Percentiles rank a stretch among this genome's conserved stretches.
Conservation (phyloP, 2,888 invertebrate genomes). For the Callyntrura sp. region DNA sequence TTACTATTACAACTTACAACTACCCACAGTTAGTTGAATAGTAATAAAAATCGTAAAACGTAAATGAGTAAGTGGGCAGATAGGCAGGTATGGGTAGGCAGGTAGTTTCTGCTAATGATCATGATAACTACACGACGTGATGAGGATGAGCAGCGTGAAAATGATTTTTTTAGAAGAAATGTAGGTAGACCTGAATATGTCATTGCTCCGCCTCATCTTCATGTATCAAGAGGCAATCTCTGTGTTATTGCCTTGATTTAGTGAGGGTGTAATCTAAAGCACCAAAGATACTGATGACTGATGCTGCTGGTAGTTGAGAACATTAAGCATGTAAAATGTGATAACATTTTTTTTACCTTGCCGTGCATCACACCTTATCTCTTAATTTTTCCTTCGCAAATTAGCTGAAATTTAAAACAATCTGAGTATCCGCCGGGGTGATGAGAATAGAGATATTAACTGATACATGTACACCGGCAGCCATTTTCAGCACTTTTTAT, state of each 20-base stretch:
- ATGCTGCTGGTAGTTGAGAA: background rate
- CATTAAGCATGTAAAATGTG: background rate
- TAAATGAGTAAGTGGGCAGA: slow-evolving; percentile 28
- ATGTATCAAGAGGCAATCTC: background rate
- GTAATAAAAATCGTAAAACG: slow-evolving; percentile 40
- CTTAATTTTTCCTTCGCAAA: background rate
- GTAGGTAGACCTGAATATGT: slow-evolving; percentile 31
- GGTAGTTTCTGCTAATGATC: background rate
- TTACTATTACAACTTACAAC: too few species aligned
- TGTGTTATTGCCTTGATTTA: background rate
- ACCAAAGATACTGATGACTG: background rate
- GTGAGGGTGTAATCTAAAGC: background rate
- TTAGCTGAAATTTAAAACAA: background rate
- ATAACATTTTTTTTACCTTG: background rate
- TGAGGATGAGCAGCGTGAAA: slow-evolving; percentile 19
- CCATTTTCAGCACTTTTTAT: background rate
- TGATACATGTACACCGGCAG: background rate
- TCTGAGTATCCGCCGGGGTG: background rate
- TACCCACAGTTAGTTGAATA: slow-evolving; percentile 2
- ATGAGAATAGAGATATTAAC: background rate
- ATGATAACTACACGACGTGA: slow-evolving; percentile 26
- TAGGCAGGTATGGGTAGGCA: too few species aligned
- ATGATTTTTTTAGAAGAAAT: slow-evolving; percentile 9
- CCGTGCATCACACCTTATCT: background rate
- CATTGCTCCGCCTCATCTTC: slow-evolving; percentile 43